phyloP scores from a whole-genome alignment of 30 jellyfish, hydroid and myxozoan genomes.

The Sanderia malayensis region DNA sequence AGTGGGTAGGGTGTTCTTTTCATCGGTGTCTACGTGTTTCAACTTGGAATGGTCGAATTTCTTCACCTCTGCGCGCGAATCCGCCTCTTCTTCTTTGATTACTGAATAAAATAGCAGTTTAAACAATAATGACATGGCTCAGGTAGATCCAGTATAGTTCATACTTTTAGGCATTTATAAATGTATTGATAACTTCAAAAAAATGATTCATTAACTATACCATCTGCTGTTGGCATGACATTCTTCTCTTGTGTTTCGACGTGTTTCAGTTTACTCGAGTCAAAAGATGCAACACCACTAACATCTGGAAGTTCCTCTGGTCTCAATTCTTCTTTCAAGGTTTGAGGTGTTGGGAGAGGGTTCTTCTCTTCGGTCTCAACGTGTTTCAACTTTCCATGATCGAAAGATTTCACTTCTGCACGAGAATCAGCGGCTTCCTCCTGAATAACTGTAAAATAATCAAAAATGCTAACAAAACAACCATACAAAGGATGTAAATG shows the following conservation, averaged over 20 bases:
- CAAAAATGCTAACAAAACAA: no score
- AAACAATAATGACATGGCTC: no score
- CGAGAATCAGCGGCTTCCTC: constrained; percentile 68
- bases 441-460: constrained; percentile 29
- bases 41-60: constrained; percentile 59
- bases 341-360: constrained; percentile 87
- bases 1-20: constrained; percentile 72
- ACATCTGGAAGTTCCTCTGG: constrained; percentile 86
- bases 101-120: constrained; percentile 35
- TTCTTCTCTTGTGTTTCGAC: constrained; percentile 75
- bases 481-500: no score
- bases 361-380: constrained; percentile 83
- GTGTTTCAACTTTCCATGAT: constrained; percentile 62
- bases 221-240: constrained; percentile 34
- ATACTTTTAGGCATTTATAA: no score
- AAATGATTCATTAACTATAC: no score
- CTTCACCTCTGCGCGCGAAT: constrained; percentile 71
- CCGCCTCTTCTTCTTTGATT: constrained; percentile 52
- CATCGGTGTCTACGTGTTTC: constrained; percentile 65
- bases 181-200: no score
- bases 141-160: no score
- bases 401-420: constrained; percentile 83
- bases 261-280: constrained; percentile 57
- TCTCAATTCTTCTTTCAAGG: constrained; percentile 77
- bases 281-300: constrained; percentile 74